These are phyloP conservation scores for Lasius platythorax DNA, from an alignment of 2,888 invertebrate genomes.

Conservation along the genomic window DNA sequence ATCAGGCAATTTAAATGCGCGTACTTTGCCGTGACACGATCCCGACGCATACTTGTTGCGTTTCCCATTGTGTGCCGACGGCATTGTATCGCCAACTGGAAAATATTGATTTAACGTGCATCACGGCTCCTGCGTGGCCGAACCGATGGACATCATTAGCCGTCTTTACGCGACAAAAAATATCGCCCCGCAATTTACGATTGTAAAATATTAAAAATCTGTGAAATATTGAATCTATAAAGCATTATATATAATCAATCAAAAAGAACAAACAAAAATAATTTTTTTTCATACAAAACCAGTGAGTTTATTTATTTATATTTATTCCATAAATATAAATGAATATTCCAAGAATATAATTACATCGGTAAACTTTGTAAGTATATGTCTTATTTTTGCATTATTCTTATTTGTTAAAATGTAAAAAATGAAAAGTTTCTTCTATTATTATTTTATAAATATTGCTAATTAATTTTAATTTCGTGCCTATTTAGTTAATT, in stretches of 20 bases:
- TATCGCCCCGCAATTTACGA: constrained; percentile 27
- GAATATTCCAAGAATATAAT: background rate
- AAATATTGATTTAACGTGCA: constrained; percentile 70
- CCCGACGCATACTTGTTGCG: constrained; percentile 67
- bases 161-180: constrained; percentile 23
- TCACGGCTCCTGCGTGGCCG: constrained; percentile 19
- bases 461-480: background rate
- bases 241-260: background rate
- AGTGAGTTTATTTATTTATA: background rate
- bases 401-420: background rate
- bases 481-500: constrained; percentile 2
- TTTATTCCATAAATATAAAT: background rate
- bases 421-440: background rate
- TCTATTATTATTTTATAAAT: background rate
- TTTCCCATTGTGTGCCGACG: constrained; percentile 58
- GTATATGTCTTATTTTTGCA: background rate
- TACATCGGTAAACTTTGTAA: background rate
- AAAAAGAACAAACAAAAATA: background rate
- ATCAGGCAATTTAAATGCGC: constrained; percentile 69
- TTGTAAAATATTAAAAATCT: background rate
- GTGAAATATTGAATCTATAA: constrained; percentile 17
- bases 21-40: constrained; percentile 51
- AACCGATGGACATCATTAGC: constrained; percentile 57
- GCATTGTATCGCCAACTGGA: constrained; percentile 62
- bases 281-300: background rate